Base-by-base conservation (phyloP, 2,888 invertebrate genomes). In the Perizoma flavofasciatum region DNA sequence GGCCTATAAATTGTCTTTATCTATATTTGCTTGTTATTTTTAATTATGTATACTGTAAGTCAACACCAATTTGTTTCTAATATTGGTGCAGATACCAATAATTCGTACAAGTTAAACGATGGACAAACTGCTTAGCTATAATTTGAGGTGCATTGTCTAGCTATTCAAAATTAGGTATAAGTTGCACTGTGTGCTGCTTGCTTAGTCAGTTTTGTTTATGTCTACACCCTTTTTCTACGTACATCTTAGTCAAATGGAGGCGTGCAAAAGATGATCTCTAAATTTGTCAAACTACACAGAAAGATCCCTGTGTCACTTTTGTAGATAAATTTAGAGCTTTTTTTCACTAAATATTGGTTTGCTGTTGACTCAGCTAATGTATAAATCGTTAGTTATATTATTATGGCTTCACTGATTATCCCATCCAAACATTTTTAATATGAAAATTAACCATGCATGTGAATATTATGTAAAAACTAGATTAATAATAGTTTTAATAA, bases 61-160 rank as follows among this genome's bases (percentile, higher is more conserved):
- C 34, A 44, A 55, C 49, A 61, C 58, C 50, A 55, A 48, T 58
- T 45, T 45, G 43, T 50, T 55, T 45, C 6, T 22, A 39, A 48
- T 51, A 49, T 57, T 62, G 58, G 51, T 58, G 53, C 48, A 55
- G 37, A 55, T 55, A 62, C 62, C 58, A 55, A 37, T 52, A 47
- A 34, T 46, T 32, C 49, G 50, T 50, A 53, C 49, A 43, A 48
- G 54, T 48, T 55, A 39, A 50, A 51, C 22, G 22, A 47, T 52
- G 33, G 37, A 22, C 22, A 22, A 22, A 41, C 49, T 49, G 41
- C 53, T 53, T 61, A 49, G 37, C 11, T 56, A 52, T 54, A 39
- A 53, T 55, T 55, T 58, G 57, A 53, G 65, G 65, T 67, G 67
- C 63, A 63, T 65, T 64, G 60, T 65, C 51, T 59, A 61, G 55